A percentile compares a stretch with the other conserved stretches of the same genome.
Conservation (phyloP, 2,888 invertebrate genomes). For the Tricholauxania praeusta region DNA sequence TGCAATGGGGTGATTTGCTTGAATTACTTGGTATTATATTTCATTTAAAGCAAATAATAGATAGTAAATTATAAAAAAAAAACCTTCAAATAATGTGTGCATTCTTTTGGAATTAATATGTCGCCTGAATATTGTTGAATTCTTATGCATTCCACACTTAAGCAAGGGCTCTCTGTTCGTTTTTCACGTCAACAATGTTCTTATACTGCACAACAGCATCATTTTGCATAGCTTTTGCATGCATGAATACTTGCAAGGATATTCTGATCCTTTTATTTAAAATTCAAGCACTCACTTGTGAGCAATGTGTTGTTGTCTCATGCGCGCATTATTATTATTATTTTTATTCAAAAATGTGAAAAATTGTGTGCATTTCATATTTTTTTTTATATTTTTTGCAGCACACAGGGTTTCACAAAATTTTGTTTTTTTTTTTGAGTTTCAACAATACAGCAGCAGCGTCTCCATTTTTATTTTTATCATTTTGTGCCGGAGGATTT, state of each 20-base stretch:
- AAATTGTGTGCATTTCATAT: background rate
- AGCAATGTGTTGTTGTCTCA: slow-evolving; percentile 29
- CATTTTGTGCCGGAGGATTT: background rate
- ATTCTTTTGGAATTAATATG: no score
- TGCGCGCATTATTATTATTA: slow-evolving; percentile 33
- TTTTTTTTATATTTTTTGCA: slow-evolving; percentile 16
- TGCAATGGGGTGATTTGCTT: no score
- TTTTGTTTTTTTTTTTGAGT: slow-evolving; percentile 23
- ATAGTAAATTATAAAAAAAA: no score
- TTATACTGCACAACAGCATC: background rate
- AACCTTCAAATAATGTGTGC: no score
- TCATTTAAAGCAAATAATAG: no score
- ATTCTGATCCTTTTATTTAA: slow-evolving; percentile 32
- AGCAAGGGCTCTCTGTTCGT: no score
- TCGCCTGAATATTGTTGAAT: no score
- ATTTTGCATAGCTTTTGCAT: slow-evolving; percentile 18
- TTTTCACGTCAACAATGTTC: no score
- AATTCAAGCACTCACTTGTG: slow-evolving; percentile 31
- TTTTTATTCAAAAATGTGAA: background rate
- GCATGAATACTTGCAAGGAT: slow-evolving; percentile 32
- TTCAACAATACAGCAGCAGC: slow-evolving; percentile 14
- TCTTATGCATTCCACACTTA: no score
- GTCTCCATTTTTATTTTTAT: slow-evolving; percentile 23
- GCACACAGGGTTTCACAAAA: slow-evolving; percentile 11
- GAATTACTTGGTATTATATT: no score